These are phyloP conservation scores for Gavialis gangeticus DNA, from an alignment of 2,113 vertebrate genomes.

Conservation along the genomic window DNA sequence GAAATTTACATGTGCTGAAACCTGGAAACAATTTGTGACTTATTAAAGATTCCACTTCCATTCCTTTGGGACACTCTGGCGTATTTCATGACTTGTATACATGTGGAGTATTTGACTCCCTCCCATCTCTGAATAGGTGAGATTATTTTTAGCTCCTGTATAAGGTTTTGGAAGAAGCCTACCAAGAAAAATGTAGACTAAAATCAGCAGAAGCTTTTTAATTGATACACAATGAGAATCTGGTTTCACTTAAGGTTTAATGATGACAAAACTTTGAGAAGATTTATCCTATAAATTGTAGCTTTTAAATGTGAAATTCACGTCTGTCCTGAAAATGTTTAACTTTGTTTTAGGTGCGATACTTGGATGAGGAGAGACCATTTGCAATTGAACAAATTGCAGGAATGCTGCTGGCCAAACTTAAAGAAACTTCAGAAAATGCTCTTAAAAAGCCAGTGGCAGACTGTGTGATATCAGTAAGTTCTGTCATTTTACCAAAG, in stretches of 20 bases:
- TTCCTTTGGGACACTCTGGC: too few relatives aligned
- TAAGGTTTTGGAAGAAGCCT: background rate
- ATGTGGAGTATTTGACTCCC: background rate
- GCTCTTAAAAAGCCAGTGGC: conserved; percentile 95
- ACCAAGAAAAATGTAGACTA: background rate
- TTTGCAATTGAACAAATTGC: conserved; percentile 94
- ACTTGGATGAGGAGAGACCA: conserved; percentile 92
- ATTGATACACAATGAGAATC: background rate
- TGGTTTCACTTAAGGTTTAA: background rate
- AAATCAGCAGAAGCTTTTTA: background rate
- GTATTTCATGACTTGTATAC: background rate
- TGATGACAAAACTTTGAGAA: background rate
- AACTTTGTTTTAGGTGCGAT: conserved; percentile 85
- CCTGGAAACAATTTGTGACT: fast-evolving
- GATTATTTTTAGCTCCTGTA: too few relatives aligned
- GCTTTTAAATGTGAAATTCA: background rate
- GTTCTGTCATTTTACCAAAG: conserved; percentile 19
- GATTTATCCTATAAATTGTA: background rate
- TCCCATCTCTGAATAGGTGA: background rate
- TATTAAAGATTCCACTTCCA: too few relatives aligned
- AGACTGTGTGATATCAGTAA: conserved; percentile 96
- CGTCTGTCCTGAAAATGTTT: background rate
- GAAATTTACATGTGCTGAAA: background rate
- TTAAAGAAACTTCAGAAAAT: conserved; percentile 94
- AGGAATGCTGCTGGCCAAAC: conserved; percentile 93